Evolutionary conservation across 1,140 invertebrate genomes (phyloP).

Genomic region (Pseudomyrmex cubaensis): DNA sequence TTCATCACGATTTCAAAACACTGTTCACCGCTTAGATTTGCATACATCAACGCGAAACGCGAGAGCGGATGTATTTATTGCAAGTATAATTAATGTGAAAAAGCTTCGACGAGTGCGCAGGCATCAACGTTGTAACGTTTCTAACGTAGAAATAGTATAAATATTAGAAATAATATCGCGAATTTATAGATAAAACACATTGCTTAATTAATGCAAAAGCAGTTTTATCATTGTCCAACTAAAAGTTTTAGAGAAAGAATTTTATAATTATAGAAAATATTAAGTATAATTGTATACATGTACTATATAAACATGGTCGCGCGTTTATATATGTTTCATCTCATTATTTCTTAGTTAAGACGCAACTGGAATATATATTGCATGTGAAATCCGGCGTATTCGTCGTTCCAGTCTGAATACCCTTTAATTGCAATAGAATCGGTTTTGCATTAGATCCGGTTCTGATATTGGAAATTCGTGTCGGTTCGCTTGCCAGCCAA

Average conservation of each 20-base stretch:
- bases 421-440: constrained; percentile 23
- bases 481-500: not conserved
- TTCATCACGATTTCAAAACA: constrained; percentile 50
- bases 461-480: constrained; percentile 4
- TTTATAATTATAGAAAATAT: not conserved
- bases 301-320: not conserved
- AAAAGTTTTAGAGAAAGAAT: not conserved
- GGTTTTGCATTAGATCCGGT: constrained; percentile 1
- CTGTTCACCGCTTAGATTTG: constrained; percentile 39
- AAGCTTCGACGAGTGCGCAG: not conserved
- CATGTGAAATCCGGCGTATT: not conserved
- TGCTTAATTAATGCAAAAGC: not conserved
- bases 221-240: not conserved
- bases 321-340: too few species aligned
- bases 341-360: not conserved
- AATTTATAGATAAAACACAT: not conserved
- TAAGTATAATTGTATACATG: not conserved
- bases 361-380: not conserved
- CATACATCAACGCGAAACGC: constrained; percentile 48
- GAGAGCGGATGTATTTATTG: constrained; percentile 5
- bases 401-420: not conserved
- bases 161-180: not conserved
- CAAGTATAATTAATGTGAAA: constrained; percentile 34
- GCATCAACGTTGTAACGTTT: too few species aligned
- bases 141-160: not conserved